phyloP scores from a whole-genome alignment of 2,888 invertebrate species.

The Pseudococcus jackbeardsleyi region DNA sequence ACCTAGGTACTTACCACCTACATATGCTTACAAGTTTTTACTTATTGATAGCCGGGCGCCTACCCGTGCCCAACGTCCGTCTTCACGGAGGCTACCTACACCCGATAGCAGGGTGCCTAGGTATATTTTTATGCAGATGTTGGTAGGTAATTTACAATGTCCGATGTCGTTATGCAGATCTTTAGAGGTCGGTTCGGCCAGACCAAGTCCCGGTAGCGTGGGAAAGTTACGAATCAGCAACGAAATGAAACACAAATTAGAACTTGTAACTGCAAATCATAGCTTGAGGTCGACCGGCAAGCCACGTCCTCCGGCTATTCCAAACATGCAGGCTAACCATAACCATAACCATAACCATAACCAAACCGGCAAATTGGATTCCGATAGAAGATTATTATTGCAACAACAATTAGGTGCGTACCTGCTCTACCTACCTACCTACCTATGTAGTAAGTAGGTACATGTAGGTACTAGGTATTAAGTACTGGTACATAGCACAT shows the following conservation, averaged over 20 bases:
- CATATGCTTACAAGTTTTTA: slow-evolving; percentile 37
- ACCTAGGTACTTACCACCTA: too few species aligned
- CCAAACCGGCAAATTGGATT: slow-evolving; percentile 85
- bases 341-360: too few species aligned
- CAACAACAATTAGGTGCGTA: slow-evolving; percentile 79
- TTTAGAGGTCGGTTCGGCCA: slow-evolving; percentile 85
- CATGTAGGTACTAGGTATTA: too few species aligned
- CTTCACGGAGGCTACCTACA: too few species aligned
- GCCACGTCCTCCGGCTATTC: slow-evolving; percentile 67
- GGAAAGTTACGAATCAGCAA: slow-evolving; percentile 91
- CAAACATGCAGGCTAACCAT: slow-evolving; percentile 68
- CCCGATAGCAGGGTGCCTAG: too few species aligned
- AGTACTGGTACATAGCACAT: too few species aligned
- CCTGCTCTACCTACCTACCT: too few species aligned
- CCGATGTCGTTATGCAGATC: slow-evolving; percentile 70
- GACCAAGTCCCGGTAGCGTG: slow-evolving; percentile 88
- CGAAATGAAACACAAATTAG: slow-evolving; percentile 91
- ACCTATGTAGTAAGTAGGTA: background rate
- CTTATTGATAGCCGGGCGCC: too few species aligned
- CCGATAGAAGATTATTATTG: slow-evolving; percentile 79
- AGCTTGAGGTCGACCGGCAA: slow-evolving; percentile 80
- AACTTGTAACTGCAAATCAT: slow-evolving; percentile 90
- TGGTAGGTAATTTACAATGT: too few species aligned
- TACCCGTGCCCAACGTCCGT: too few species aligned
- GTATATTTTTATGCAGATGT: too few species aligned